phyloP scores from a whole-genome alignment of 1,140 invertebrate genomes.

The Rhizoglyphus robini region DNA sequence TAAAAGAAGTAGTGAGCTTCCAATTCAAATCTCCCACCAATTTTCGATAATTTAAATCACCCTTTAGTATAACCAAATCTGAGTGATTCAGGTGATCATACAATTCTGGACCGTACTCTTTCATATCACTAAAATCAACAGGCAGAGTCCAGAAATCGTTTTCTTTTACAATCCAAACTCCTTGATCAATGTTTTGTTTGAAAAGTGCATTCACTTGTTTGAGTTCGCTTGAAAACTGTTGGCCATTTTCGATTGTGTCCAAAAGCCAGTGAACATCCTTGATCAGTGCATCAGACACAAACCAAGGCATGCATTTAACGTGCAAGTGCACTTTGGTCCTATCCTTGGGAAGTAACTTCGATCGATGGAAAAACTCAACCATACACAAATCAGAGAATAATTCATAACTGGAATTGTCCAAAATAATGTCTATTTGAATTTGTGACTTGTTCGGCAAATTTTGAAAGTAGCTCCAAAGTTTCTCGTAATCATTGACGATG shows the following conservation, averaged over 20 bases:
- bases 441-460: conserved; percentile 15
- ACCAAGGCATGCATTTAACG: conserved; percentile 87
- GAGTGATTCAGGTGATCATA: conserved; percentile 57
- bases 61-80: conserved; percentile 75
- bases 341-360: conserved; percentile 42
- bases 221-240: conserved; percentile 20
- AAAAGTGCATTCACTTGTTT: conserved; percentile 36
- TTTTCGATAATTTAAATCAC: conserved; percentile 91
- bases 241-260: conserved; percentile 29
- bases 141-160: conserved; percentile 78
- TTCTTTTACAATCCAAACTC: conserved; percentile 34
- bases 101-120: conserved; percentile 45
- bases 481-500: conserved; percentile 48
- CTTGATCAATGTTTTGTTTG: conserved; percentile 38
- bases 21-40: conserved; percentile 76
- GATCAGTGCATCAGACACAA: conserved; percentile 72
- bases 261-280: conserved; percentile 64
- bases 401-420: conserved; percentile 91
- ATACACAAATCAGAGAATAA: conserved; percentile 77
- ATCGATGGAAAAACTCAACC: conserved; percentile 58
- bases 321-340: conserved; percentile 53
- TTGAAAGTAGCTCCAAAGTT: conserved; percentile 20
- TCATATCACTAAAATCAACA: conserved; percentile 64
- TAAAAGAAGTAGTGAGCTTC: conserved; percentile 53
- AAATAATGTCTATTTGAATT: conserved; percentile 52